phyloP scores from a whole-genome alignment of 92 coral and sea anemone species.

The Meandrina meandrites region DNA sequence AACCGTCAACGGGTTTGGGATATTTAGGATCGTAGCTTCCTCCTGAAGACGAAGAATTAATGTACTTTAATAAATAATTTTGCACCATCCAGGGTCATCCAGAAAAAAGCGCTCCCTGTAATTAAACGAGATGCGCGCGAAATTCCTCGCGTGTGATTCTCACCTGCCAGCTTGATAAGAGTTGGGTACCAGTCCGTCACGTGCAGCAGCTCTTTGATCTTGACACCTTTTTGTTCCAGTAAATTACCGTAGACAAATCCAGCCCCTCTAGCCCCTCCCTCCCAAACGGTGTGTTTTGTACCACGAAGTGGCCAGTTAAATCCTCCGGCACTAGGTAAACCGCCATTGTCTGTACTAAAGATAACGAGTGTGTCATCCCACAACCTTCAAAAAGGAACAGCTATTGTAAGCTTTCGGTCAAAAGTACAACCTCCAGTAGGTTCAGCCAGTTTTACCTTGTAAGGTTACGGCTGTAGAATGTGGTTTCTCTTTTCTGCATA shows the following conservation, averaged over 20 bases:
- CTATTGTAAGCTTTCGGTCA: neutral
- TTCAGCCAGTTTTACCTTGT: too few relatives aligned
- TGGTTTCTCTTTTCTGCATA: too few relatives aligned
- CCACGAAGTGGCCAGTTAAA: conserved; percentile 83
- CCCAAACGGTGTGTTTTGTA: conserved; percentile 64
- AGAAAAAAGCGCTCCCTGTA: neutral
- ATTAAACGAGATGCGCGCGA: neutral
- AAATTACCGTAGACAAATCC: conserved; percentile 61
- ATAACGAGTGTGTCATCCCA: conserved; percentile 68
- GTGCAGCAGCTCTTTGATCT: conserved; percentile 34
- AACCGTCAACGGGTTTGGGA: conserved; percentile 51
- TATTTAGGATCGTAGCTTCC: neutral
- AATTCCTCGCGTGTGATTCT: neutral
- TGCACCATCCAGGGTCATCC: neutral
- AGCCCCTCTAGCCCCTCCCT: conserved; percentile 73
- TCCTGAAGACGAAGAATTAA: neutral
- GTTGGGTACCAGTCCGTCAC: conserved; percentile 67
- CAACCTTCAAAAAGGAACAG: conserved; percentile 22
- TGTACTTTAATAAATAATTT: too few relatives aligned
- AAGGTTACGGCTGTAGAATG: too few relatives aligned
- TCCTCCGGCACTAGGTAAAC: conserved; percentile 53
- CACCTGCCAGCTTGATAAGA: conserved; percentile 32
- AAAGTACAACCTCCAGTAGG: too few relatives aligned
- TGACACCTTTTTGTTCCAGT: conserved; percentile 30
- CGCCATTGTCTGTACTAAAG: conserved; percentile 77